A percentile compares a stretch with the other conserved stretches of the same genome.
These are phyloP conservation scores for Poeciliopsis turneri DNA, from an alignment of 2,797 vertebrate species.

Conservation along the genomic window DNA sequence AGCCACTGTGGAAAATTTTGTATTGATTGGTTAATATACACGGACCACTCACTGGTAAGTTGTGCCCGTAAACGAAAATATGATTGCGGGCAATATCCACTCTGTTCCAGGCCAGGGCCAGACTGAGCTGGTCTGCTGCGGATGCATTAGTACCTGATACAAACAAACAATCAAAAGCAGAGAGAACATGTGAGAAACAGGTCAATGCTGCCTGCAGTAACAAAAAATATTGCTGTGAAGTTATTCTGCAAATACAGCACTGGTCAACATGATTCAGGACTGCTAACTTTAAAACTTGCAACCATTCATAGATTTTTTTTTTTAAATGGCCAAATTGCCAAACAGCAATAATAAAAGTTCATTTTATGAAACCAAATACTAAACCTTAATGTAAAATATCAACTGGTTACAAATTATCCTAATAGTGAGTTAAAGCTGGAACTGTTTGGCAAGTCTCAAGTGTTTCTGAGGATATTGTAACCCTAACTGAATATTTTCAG, in stretches of 20 bases:
- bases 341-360: neutral
- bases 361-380: neutral
- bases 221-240: neutral
- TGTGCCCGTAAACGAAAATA: slow-evolving; percentile 97
- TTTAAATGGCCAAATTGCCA: neutral
- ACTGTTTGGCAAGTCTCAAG: neutral
- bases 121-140: slow-evolving; percentile 94
- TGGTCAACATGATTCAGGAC: neutral
- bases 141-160: slow-evolving; percentile 93
- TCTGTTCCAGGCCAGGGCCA: slow-evolving; percentile 98
- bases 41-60: slow-evolving; percentile 89
- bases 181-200: neutral
- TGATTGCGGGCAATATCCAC: slow-evolving; percentile 98
- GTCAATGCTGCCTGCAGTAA: neutral
- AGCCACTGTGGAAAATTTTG: neutral
- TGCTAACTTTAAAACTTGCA: neutral
- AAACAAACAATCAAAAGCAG: slow-evolving; percentile 7
- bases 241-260: neutral
- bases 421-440: neutral
- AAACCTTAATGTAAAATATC: neutral
- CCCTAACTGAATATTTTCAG: neutral
- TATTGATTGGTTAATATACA: neutral
- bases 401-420: neutral
- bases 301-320: neutral
- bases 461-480: neutral